These are phyloP conservation scores for Heliocidaris erythrogramma DNA, from an alignment of 35 echinoderm and acorn worm species.

Conservation along the genomic window DNA sequence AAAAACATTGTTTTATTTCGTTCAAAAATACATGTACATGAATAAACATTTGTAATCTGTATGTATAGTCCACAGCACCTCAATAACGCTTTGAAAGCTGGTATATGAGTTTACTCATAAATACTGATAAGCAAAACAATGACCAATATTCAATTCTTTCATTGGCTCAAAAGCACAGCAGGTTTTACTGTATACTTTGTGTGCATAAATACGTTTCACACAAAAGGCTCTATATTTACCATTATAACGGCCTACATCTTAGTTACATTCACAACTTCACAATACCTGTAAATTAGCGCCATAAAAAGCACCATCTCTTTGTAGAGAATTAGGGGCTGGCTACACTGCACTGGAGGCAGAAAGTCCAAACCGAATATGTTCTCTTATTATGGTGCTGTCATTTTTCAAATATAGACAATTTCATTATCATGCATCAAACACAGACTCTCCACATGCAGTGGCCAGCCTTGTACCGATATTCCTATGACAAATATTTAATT, in stretches of 20 bases:
- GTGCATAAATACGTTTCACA: neutral
- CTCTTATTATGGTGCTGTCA: too few relatives aligned
- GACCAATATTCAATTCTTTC: neutral
- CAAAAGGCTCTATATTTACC: neutral
- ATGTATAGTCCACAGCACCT: neutral
- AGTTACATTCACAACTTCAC: neutral
- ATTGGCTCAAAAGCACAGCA: neutral
- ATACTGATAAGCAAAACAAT: neutral
- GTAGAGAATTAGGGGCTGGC: too few relatives aligned
- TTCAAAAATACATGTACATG: constrained; percentile 19
- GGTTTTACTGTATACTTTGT: neutral
- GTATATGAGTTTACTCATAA: neutral
- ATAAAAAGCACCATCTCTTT: too few relatives aligned
- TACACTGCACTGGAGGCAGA: too few relatives aligned
- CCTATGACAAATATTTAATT: too few relatives aligned
- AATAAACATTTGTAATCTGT: neutral
- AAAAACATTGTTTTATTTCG: neutral
- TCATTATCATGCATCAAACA: too few relatives aligned
- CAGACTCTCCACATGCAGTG: too few relatives aligned
- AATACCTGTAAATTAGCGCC: neutral
- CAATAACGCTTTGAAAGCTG: neutral
- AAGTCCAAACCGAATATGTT: too few relatives aligned
- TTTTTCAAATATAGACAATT: too few relatives aligned
- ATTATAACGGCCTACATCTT: neutral
- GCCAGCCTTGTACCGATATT: too few relatives aligned